These are phyloP conservation scores for Irena cyanogastra DNA, from an alignment of 2,113 vertebrate species.

Conservation along the genomic window DNA sequence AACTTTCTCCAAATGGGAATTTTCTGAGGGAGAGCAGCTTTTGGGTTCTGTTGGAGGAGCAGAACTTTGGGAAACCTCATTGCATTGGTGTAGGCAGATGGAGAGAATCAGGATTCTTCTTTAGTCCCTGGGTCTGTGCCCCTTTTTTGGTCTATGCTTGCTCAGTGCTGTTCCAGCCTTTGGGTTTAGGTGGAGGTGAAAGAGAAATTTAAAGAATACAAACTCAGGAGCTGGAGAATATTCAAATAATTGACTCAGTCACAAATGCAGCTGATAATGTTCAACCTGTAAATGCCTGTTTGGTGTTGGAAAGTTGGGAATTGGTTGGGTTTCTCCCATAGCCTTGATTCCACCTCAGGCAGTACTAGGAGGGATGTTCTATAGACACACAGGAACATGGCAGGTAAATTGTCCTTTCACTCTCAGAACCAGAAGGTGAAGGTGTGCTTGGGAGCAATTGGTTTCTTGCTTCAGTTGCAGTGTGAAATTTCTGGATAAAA, in stretches of 20 bases:
- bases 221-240: neutral
- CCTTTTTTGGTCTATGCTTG: neutral
- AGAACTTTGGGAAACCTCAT: neutral
- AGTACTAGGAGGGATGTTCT: neutral
- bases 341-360: neutral
- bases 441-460: neutral
- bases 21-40: neutral
- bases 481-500: neutral
- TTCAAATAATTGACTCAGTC: neutral
- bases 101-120: neutral
- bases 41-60: neutral
- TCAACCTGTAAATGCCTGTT: neutral
- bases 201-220: neutral
- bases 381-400: neutral
- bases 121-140: neutral
- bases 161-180: neutral
- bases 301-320: neutral
- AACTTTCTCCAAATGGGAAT: neutral
- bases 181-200: neutral
- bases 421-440: neutral
- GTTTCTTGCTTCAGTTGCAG: neutral
- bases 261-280: neutral
- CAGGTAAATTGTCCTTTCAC: neutral
- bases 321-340: neutral
- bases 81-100: neutral